These are phyloP conservation scores for Nesometra sesokonis DNA, from an alignment of 35 echinoderm and acorn worm genomes.

Conservation along the genomic window DNA sequence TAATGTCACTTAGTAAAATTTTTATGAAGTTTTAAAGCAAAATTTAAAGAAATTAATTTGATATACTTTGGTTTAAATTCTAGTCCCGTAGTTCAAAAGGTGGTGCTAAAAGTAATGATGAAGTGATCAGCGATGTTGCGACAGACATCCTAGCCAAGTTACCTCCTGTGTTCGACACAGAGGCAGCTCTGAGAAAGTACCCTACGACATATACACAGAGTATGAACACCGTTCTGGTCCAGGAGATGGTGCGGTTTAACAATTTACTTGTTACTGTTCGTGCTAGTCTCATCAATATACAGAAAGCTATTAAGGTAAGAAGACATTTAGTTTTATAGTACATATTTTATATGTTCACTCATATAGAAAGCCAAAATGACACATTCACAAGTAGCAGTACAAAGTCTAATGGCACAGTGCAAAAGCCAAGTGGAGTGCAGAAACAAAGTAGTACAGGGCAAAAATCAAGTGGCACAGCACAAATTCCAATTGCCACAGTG, in stretches of 20 bases:
- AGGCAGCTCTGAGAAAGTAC: constrained; percentile 84
- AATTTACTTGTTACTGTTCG: constrained; percentile 65
- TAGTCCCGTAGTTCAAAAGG: constrained; percentile 78
- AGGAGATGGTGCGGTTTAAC: constrained; percentile 93
- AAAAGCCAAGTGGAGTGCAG: no score
- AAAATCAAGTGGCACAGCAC: no score
- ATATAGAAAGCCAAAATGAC: no score
- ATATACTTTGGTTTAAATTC: background rate
- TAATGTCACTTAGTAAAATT: no score
- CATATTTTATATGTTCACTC: no score
- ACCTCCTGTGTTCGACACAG: constrained; percentile 75
- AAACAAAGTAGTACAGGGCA: no score
- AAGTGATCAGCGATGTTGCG: constrained; percentile 84
- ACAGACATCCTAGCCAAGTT: constrained; percentile 82
- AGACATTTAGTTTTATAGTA: no score
- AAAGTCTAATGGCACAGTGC: no score
- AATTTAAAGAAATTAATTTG: background rate
- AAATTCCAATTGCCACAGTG: no score
- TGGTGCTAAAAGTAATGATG: constrained; percentile 82
- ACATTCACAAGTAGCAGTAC: no score
- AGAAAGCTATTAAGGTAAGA: constrained; percentile 95
- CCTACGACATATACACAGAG: constrained; percentile 96
- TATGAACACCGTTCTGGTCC: constrained; percentile 96
- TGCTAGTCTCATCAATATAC: constrained; percentile 82
- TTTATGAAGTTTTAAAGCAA: no score